Evolutionary conservation across 2,113 vertebrate genomes (phyloP).

Genomic region (Oreochromis aureus): DNA sequence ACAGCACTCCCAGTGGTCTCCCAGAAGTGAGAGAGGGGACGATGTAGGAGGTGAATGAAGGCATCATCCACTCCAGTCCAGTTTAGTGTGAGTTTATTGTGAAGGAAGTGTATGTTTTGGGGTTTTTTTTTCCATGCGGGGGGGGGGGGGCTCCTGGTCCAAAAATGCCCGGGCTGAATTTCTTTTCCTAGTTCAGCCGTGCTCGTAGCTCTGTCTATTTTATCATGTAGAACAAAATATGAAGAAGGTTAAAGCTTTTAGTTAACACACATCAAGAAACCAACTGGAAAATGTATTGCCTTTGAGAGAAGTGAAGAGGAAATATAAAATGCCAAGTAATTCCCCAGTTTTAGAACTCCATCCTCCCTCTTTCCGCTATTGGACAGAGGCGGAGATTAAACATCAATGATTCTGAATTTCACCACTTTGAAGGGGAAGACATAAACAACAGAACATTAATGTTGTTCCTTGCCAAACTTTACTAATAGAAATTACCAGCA

Average conservation of each 20-base stretch:
- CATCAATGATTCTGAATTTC: background rate
- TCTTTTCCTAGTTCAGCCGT: background rate
- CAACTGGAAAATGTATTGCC: background rate
- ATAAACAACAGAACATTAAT: background rate
- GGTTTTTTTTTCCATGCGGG: too few species aligned
- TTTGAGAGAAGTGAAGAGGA: background rate
- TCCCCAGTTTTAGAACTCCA: background rate
- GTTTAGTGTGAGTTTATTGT: background rate
- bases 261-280: background rate
- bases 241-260: background rate
- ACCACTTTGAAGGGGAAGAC: background rate
- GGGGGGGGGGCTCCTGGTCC: background rate
- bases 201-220: fast-evolving
- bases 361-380: background rate
- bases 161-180: background rate
- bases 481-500: background rate
- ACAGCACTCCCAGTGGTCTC: background rate
- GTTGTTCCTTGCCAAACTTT: background rate
- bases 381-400: background rate
- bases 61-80: background rate
- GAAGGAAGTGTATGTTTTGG: background rate
- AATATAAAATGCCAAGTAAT: background rate
- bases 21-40: background rate
- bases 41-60: background rate
- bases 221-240: background rate